phyloP scores from a whole-genome alignment of 2,797 vertebrate genomes.

The Zenarchopterus dispar region DNA sequence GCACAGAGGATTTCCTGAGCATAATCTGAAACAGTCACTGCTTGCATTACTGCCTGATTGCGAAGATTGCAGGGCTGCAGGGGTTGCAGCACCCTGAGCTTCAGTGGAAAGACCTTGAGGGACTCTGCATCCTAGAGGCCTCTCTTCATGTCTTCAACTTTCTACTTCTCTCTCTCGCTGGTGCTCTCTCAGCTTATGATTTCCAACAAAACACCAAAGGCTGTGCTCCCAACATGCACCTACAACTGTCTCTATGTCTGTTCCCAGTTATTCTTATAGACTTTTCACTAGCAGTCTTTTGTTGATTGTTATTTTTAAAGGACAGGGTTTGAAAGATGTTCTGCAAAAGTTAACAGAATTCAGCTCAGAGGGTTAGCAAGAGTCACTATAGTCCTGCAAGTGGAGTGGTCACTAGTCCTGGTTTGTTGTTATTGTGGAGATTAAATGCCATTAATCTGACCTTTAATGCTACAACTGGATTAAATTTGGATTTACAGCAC shows the following conservation, averaged over 20 bases:
- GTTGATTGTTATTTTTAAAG: conserved; percentile 14
- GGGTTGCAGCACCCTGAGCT: conserved; percentile 58
- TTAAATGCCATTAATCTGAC: no score
- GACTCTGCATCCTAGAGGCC: conserved; percentile 62
- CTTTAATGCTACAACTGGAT: no score
- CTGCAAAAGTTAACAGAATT: no score
- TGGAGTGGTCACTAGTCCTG: no score
- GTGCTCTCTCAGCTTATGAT: not conserved
- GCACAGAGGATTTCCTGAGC: conserved; percentile 88
- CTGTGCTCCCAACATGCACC: no score
- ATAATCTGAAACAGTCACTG: conserved; percentile 88
- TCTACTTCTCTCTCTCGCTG: not conserved
- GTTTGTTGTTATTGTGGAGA: no score
- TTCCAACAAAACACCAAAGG: no score
- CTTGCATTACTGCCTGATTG: conserved; percentile 81
- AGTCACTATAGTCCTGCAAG: not conserved
- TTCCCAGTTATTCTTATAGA: conserved; percentile 5
- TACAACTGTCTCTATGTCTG: no score
- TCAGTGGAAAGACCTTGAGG: conserved; percentile 58
- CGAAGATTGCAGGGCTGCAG: conserved; percentile 75
- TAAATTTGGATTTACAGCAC: no score
- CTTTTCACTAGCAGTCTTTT: conserved; percentile 33
- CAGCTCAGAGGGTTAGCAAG: no score
- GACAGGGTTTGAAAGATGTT: not conserved
- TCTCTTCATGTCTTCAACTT: conserved; percentile 11